A percentile compares a stretch with the other conserved stretches of the same genome.
Conservation (phyloP, 2,888 invertebrate genomes). For the Oligia fasciuncula region DNA sequence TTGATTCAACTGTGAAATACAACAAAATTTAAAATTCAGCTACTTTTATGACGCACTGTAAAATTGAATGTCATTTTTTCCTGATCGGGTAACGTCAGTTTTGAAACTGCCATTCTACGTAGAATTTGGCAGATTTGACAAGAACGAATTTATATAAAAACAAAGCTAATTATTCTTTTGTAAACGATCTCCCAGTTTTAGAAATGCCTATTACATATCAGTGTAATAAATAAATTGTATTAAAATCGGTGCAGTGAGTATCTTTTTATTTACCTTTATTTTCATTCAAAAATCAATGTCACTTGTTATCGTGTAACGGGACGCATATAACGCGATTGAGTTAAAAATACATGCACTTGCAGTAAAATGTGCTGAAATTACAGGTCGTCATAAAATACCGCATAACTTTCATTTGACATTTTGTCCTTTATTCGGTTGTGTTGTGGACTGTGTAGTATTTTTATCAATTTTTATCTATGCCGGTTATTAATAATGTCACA, state of each 20-base stretch:
- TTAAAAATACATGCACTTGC: constrained; percentile 1
- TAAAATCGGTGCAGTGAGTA: neutral
- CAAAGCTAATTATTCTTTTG: neutral
- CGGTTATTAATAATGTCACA: constrained; percentile 5
- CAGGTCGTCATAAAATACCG: neutral
- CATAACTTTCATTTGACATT: constrained; percentile 28
- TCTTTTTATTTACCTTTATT: neutral
- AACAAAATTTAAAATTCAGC: constrained; percentile 53
- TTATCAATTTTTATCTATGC: no score
- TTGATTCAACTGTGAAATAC: constrained; percentile 66
- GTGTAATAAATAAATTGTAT: neutral
- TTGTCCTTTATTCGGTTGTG: neutral
- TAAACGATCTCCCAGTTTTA: neutral
- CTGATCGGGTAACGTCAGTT: constrained; percentile 41
- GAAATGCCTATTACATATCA: neutral
- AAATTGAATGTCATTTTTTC: constrained; percentile 24
- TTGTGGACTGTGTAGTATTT: neutral
- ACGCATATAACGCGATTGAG: constrained; percentile 20
- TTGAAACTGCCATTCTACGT: constrained; percentile 24
- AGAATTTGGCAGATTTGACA: constrained; percentile 3
- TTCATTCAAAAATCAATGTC: neutral
- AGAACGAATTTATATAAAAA: neutral
- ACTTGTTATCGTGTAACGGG: neutral
- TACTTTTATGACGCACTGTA: neutral
- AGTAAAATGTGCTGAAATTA: neutral